Evolutionary conservation across 2,113 vertebrate species (phyloP).

Genomic region (Mesitornis unicolor): DNA sequence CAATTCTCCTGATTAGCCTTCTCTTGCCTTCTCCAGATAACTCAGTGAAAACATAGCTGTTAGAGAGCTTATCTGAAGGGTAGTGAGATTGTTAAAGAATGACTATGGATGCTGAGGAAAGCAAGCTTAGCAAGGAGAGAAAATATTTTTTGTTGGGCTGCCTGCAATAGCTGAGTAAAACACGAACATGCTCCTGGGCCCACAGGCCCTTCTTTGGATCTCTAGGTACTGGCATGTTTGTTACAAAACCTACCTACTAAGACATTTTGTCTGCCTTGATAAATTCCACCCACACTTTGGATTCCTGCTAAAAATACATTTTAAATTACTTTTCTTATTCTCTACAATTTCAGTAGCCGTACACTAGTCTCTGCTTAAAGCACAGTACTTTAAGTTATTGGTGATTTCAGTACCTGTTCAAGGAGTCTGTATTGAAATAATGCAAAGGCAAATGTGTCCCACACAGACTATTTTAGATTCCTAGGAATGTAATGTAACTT

Average conservation of each 20-base stretch:
- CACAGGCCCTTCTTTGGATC: not conserved
- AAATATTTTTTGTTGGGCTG: not conserved
- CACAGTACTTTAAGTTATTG: not conserved
- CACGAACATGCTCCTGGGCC: not conserved
- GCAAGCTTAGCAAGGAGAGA: not conserved
- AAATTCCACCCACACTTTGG: accelerated
- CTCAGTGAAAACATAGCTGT: not conserved
- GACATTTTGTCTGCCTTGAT: not conserved
- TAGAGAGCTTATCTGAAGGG: not conserved
- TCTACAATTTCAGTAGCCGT: not conserved
- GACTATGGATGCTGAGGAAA: not conserved
- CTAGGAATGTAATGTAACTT: not conserved
- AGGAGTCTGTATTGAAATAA: not conserved
- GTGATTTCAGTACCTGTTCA: not conserved
- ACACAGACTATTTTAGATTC: not conserved
- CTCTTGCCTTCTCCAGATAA: not conserved
- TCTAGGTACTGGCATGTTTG: not conserved
- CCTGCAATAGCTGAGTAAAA: not conserved
- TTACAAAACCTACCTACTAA: not conserved
- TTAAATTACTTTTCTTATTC: not conserved
- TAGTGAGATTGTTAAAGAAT: not conserved
- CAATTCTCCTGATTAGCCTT: not conserved
- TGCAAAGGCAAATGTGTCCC: not conserved
- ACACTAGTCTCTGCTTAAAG: not conserved
- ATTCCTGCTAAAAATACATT: not conserved